Conservation (phyloP, 2,113 vertebrate genomes). For the Phrynocephalus versicolor region DNA sequence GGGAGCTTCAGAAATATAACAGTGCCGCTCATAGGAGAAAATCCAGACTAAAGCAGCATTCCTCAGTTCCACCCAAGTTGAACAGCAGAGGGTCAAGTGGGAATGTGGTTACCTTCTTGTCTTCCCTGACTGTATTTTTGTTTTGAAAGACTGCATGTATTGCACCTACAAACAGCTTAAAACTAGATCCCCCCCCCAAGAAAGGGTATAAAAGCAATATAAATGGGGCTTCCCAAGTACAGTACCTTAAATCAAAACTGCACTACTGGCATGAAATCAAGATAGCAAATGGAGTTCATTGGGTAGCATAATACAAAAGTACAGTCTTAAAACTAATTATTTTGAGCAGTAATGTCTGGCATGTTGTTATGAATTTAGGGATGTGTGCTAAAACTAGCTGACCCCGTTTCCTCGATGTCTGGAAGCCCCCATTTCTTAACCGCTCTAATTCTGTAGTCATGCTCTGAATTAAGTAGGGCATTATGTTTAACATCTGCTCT, state of each 20-base stretch:
- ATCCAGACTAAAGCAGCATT: not conserved
- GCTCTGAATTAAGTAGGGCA: not conserved
- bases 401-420: too few species aligned
- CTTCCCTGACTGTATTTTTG: not conserved
- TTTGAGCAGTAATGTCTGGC: too few species aligned
- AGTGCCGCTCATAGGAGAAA: not conserved
- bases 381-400: not conserved
- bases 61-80: not conserved
- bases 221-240: not conserved
- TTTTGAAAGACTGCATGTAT: not conserved
- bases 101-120: not conserved
- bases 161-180: not conserved
- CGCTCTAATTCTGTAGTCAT: not conserved
- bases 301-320: not conserved
- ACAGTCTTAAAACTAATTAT: not conserved
- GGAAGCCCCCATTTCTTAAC: too few species aligned
- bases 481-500: not conserved
- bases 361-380: not conserved
- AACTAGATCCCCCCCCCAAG: too few species aligned
- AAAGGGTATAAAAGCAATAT: too few species aligned
- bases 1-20: not conserved
- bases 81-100: too few species aligned
- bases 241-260: not conserved
- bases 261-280: not conserved
- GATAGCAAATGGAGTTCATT: not conserved